Conservation (phyloP, 2,113 vertebrate species). For the Fulica atra region DNA sequence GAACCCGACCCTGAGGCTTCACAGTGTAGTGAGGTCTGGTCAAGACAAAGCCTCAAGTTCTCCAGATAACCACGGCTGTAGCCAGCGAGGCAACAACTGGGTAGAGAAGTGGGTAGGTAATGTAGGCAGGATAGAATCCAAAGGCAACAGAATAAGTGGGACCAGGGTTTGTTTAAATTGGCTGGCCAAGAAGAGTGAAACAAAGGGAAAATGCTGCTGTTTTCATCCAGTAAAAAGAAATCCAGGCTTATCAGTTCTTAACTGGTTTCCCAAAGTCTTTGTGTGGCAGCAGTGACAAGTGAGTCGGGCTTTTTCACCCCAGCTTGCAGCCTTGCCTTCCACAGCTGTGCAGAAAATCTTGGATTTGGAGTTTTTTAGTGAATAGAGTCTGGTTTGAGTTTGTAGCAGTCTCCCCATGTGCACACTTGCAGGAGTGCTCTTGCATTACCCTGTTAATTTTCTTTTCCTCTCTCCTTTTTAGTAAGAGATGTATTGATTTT, state of each 20-base stretch:
- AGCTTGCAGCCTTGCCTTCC: conserved; percentile 9
- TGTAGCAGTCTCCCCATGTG: not conserved
- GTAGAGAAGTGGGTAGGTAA: not conserved
- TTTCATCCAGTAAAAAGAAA: not conserved
- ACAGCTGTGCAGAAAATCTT: not conserved
- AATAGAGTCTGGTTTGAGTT: not conserved
- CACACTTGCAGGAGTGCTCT: not conserved
- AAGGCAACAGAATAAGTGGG: not conserved
- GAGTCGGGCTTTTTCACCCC: not conserved
- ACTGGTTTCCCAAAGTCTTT: not conserved
- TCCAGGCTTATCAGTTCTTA: not conserved
- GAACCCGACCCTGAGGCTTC: not conserved
- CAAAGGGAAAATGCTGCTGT: not conserved
- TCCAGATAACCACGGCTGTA: not conserved
- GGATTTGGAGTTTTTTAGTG: not conserved
- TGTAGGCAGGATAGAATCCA: not conserved
- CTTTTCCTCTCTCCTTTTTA: conserved; percentile 4
- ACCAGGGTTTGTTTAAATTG: not conserved
- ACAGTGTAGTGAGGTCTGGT: not conserved
- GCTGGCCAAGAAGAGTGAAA: not conserved
- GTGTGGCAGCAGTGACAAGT: not conserved
- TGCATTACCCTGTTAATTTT: not conserved
- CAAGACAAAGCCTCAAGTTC: not conserved
- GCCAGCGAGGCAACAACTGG: not conserved
- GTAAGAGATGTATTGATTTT: conserved; percentile 48